These are phyloP conservation scores for Ia io DNA, from an alignment of 2,113 vertebrate genomes.

Conservation along the genomic window DNA sequence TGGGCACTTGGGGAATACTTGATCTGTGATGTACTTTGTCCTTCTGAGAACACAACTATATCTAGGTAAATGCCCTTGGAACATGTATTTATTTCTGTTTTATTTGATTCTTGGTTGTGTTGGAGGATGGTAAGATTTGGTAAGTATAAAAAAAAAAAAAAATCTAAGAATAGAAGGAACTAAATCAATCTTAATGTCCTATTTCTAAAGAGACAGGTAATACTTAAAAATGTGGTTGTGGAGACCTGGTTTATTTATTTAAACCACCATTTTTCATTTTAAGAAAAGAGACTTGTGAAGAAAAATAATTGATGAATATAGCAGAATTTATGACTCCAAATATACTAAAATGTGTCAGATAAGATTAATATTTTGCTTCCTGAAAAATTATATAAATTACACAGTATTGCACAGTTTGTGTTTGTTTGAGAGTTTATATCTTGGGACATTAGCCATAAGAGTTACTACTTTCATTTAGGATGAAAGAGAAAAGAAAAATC, in stretches of 20 bases:
- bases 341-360: neutral
- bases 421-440: neutral
- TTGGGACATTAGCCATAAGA: constrained; percentile 2
- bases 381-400: neutral
- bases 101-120: neutral
- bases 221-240: neutral
- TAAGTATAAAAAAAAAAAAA: neutral
- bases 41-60: neutral
- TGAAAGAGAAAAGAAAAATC: constrained; percentile 21
- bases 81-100: neutral
- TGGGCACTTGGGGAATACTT: neutral
- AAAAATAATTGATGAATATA: neutral
- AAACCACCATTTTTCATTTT: neutral
- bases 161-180: neutral
- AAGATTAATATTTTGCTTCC: constrained; percentile 16
- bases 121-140: neutral
- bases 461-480: constrained; percentile 27
- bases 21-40: neutral
- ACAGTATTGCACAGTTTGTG: neutral
- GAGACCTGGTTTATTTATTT: neutral
- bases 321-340: neutral
- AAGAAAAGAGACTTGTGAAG: neutral
- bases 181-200: neutral
- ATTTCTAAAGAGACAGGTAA: neutral
- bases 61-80: neutral